phyloP scores from a whole-genome alignment of 1,140 invertebrate genomes.

The Aphidius gifuensis region DNA sequence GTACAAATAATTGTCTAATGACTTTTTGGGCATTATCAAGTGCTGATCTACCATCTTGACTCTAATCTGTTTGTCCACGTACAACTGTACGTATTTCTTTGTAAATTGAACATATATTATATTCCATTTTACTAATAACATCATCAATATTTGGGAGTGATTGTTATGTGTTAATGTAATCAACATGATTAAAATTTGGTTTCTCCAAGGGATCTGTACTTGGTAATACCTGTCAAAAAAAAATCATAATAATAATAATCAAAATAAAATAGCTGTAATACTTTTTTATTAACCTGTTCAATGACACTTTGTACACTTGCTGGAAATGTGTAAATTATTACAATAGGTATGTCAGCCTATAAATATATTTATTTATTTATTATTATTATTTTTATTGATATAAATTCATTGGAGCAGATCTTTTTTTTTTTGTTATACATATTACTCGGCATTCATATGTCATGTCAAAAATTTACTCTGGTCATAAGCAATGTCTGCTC shows the following conservation, averaged over 20 bases:
- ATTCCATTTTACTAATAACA: slow-evolving; percentile 84
- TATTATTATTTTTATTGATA: too few species aligned
- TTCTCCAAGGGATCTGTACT: slow-evolving; percentile 89
- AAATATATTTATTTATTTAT: too few species aligned
- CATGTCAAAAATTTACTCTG: too few species aligned
- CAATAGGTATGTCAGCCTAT: too few species aligned
- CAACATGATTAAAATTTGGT: slow-evolving; percentile 89
- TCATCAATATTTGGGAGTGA: slow-evolving; percentile 93
- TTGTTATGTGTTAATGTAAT: slow-evolving; percentile 97
- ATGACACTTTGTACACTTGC: slow-evolving; percentile 65
- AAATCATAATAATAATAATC: slow-evolving; percentile 8
- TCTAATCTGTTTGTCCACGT: slow-evolving; percentile 78
- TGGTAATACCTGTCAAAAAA: slow-evolving; percentile 69
- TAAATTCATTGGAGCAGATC: too few species aligned
- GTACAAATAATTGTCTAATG: slow-evolving; percentile 85
- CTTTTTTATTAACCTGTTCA: slow-evolving; percentile 59
- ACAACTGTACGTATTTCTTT: slow-evolving; percentile 87
- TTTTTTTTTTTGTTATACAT: too few species aligned
- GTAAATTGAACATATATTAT: slow-evolving; percentile 76
- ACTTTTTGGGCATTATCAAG: slow-evolving; percentile 85
- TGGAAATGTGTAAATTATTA: slow-evolving; percentile 56
- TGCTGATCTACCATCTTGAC: slow-evolving; percentile 77
- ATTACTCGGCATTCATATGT: too few species aligned
- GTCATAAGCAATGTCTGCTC: too few species aligned
- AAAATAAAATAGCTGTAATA: not conserved